Base-by-base conservation (phyloP, 2,797 vertebrate genomes). In the Enteromius paludinosus region DNA sequence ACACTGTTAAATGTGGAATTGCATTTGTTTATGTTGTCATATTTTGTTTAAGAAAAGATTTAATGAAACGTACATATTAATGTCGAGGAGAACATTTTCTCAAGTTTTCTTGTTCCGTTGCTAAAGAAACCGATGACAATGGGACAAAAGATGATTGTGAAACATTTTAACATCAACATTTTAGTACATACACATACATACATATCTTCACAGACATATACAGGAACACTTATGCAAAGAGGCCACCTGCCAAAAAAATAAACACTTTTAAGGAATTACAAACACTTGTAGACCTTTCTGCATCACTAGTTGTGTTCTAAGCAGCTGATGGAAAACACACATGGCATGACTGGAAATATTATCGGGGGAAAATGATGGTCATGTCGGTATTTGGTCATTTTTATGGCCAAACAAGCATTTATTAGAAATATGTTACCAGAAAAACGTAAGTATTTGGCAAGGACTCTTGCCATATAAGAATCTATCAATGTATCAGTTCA, bases 11-110 rank as follows among this genome's bases (percentile, higher is more conserved):
- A 35, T 73, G 30, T 15, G 5, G 11, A 15, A 73, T 54, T 73
- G 14, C 70, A 73, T 73, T 73, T 33, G 70, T 52, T 52, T 52
- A 72, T 71, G 9, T 30, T 52, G 45, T 33, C 28, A 72, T 15
- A 15, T 54, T 54, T 73, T 54, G 47, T 15, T 73, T 73, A 54
- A 15, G 11, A 35, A 23, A n/a, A 54, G 0, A 73, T 54, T 54
- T 33, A 54, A 73, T 35, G 30, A 54, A 30, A 62, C 17, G 25
- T 17, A 30, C 61, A 62, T 30, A 17, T 56, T 12, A 12, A 62
- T 62, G 25, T 62, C 7, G 6, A 62, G 59, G 28, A 30, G 15
- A 30, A 30, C 1, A 17, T 9, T 3, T 62, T 30, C 11, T 30
- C 25, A 61, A 30, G 61, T 62, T 30, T 30, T 1, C 6, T 62